These are phyloP conservation scores for Ctenoplectra terminalis DNA, from an alignment of 1,140 invertebrate genomes.

Conservation along the genomic window DNA sequence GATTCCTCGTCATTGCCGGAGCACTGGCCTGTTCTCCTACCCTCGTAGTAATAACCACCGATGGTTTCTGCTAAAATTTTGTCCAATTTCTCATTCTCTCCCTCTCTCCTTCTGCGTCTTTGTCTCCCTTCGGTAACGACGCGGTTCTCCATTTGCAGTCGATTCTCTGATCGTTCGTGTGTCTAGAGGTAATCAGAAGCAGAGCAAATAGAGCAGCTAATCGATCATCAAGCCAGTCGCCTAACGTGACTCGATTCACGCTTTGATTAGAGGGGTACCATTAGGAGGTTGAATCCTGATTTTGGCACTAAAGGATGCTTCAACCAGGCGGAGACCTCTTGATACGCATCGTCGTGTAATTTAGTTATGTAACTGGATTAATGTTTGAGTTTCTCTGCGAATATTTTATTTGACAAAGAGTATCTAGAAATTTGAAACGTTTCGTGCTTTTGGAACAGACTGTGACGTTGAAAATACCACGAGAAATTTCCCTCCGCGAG, in stretches of 20 bases:
- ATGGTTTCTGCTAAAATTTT: neutral
- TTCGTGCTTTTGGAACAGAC: neutral
- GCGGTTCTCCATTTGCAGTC: neutral
- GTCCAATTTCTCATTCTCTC: neutral
- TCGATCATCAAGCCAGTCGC: slow-evolving; percentile 22
- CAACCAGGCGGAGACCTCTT: neutral
- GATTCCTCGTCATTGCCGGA: neutral
- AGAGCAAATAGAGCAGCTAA: slow-evolving; percentile 27
- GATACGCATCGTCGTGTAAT: neutral
- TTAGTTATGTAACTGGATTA: neutral
- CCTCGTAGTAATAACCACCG: neutral
- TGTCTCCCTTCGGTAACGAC: neutral
- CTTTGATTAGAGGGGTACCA: slow-evolving; percentile 28
- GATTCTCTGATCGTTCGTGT: neutral
- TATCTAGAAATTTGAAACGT: neutral
- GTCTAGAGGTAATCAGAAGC: slow-evolving; percentile 13
- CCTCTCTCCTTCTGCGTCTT: neutral
- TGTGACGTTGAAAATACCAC: neutral
- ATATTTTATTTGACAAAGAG: neutral
- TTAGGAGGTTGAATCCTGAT: neutral
- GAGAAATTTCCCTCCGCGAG: neutral
- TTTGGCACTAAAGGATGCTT: neutral
- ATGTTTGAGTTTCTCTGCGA: neutral
- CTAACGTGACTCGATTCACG: slow-evolving; percentile 7
- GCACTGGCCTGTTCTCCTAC: neutral